Conservation (phyloP, 1,140 invertebrate genomes). For the Drosophila repletoides region DNA sequence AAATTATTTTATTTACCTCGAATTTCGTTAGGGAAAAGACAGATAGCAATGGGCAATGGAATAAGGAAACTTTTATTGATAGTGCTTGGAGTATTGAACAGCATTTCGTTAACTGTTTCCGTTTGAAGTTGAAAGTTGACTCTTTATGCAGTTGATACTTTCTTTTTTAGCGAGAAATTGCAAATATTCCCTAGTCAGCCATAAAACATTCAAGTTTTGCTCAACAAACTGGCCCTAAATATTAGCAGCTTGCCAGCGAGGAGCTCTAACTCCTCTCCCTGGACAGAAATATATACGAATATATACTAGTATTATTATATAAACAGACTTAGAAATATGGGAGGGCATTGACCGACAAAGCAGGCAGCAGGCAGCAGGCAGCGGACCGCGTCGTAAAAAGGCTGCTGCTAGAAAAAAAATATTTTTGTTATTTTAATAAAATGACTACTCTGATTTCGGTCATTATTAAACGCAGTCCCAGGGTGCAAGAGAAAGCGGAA, state of each 20-base stretch:
- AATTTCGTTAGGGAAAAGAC: too few species aligned
- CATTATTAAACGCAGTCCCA: conserved; percentile 49
- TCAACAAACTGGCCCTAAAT: conserved; percentile 11
- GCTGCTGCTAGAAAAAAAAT: conserved; percentile 71
- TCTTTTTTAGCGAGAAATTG: too few species aligned
- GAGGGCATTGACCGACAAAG: conserved; percentile 65
- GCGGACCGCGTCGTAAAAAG: conserved; percentile 44
- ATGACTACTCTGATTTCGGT: conserved; percentile 65
- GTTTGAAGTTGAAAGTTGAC: conserved; percentile 1
- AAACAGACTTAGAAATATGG: conserved; percentile 21
- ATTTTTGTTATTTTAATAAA: conserved; percentile 77
- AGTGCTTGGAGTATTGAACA: too few species aligned
- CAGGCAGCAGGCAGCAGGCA: too few species aligned
- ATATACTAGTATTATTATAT: too few species aligned
- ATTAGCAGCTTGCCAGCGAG: conserved; percentile 1
- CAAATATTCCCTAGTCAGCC: conserved; percentile 36
- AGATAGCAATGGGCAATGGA: too few species aligned
- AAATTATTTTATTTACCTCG: too few species aligned
- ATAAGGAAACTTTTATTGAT: too few species aligned
- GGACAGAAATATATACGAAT: conserved; percentile 6
- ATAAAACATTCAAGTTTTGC: conserved; percentile 44
- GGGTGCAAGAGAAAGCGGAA: not conserved
- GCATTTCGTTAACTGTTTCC: not conserved
- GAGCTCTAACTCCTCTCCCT: not conserved
- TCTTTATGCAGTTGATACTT: conserved; percentile 12